Evolutionary conservation across 2,888 invertebrate species (phyloP).

Genomic region (Rhagonycha lutea): DNA sequence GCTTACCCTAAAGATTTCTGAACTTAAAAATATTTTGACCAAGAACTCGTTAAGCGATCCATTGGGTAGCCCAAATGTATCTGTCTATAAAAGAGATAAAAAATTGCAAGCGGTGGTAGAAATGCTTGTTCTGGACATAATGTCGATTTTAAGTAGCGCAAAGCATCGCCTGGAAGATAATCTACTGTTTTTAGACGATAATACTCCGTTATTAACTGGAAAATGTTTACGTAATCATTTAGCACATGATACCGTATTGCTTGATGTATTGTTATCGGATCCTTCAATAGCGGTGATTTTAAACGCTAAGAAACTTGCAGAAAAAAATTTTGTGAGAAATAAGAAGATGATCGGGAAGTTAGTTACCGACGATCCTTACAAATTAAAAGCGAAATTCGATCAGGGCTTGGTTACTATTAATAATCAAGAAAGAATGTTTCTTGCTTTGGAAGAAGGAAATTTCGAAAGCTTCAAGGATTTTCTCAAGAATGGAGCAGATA

Average conservation of each 20-base stretch:
- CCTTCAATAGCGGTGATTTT: neutral
- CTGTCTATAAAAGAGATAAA: neutral
- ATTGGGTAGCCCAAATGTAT: neutral
- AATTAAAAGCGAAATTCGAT: neutral
- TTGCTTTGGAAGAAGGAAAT: neutral
- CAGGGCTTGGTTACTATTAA: neutral
- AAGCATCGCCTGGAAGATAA: neutral
- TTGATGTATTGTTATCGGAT: neutral
- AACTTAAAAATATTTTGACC: neutral
- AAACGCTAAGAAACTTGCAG: neutral
- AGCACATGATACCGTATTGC: neutral
- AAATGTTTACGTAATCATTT: neutral
- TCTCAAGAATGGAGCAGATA: neutral
- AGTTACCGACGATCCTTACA: neutral
- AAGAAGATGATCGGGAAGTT: neutral
- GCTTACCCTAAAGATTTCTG: neutral
- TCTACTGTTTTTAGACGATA: neutral
- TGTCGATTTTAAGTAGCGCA: neutral
- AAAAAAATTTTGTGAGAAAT: neutral
- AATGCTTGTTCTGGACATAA: neutral
- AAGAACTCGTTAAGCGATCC: neutral
- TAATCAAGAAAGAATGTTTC: neutral
- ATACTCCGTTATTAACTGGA: neutral
- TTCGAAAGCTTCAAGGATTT: neutral
- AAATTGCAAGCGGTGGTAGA: neutral